phyloP scores from a whole-genome alignment of 2,888 invertebrate genomes.

The Pachymerium ferrugineum region DNA sequence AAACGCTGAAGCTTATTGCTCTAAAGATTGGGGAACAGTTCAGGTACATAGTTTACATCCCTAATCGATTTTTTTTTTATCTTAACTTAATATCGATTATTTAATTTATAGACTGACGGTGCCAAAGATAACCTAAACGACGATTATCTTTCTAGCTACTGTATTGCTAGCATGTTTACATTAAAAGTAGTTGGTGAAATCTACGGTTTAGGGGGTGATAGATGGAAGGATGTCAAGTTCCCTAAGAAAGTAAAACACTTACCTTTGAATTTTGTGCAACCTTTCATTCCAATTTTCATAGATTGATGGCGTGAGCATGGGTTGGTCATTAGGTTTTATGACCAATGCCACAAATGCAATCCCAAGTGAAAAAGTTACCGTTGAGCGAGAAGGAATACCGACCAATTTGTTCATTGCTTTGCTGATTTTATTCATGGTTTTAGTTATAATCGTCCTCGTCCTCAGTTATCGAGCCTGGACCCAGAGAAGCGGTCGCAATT shows the following conservation, averaged over 20 bases:
- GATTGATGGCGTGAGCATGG: slow-evolving; percentile 43
- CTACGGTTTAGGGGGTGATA: background rate
- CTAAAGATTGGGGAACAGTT: background rate
- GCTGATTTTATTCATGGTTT: background rate
- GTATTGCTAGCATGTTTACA: background rate
- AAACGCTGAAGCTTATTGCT: background rate
- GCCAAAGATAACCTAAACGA: background rate
- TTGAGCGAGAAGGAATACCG: no score
- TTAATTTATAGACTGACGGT: background rate
- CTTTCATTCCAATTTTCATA: background rate
- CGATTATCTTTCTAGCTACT: background rate
- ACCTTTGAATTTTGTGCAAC: background rate
- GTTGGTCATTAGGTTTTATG: slow-evolving; percentile 53
- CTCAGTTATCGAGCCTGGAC: background rate
- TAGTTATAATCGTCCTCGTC: background rate
- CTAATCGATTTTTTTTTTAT: background rate
- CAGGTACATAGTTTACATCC: background rate
- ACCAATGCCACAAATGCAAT: slow-evolving; percentile 49
- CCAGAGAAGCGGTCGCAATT: background rate
- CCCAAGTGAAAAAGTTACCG: slow-evolving; percentile 40
- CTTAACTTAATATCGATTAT: background rate
- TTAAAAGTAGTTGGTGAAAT: background rate
- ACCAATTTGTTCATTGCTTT: background rate
- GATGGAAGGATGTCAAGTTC: background rate
- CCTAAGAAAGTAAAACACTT: background rate